A percentile compares a stretch with the other conserved stretches of the same genome.
Conservation (phyloP, 2,797 vertebrate genomes). For the Tadarida brasiliensis region DNA sequence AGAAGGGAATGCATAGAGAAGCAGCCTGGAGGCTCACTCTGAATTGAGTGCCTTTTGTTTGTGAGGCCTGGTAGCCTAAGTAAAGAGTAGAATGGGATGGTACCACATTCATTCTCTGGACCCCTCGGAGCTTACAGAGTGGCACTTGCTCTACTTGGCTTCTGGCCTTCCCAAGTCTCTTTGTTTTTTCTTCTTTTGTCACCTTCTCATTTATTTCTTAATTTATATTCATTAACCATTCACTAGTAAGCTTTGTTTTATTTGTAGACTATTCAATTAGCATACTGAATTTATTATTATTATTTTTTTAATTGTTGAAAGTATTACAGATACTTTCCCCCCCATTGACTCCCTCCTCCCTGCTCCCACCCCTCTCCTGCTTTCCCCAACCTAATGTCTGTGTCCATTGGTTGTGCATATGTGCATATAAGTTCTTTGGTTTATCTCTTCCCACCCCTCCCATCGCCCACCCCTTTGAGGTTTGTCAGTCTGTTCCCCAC, state of each 20-base stretch:
- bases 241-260: not conserved
- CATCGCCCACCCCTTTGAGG: too few relatives aligned
- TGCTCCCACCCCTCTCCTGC: too few relatives aligned
- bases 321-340: too few relatives aligned
- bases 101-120: rapidly evolving
- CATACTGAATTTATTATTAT: not conserved
- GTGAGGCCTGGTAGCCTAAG: not conserved
- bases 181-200: not conserved
- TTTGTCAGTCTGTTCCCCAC: too few relatives aligned
- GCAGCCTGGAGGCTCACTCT: not conserved
- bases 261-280: not conserved
- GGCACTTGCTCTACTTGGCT: rapidly evolving
- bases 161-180: not conserved
- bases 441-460: too few relatives aligned
- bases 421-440: too few relatives aligned
- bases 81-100: not conserved
- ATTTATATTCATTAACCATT: not conserved
- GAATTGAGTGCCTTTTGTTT: not conserved
- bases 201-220: not conserved
- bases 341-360: too few relatives aligned
- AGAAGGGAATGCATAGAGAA: not conserved
- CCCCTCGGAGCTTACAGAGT: rapidly evolving
- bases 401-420: too few relatives aligned
- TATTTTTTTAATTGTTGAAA: not conserved
- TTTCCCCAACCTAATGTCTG: too few relatives aligned